A percentile compares a stretch with the other conserved stretches of the same genome.
These are phyloP conservation scores for Tachina lurida DNA, from an alignment of 2,888 invertebrate genomes.

Conservation along the genomic window DNA sequence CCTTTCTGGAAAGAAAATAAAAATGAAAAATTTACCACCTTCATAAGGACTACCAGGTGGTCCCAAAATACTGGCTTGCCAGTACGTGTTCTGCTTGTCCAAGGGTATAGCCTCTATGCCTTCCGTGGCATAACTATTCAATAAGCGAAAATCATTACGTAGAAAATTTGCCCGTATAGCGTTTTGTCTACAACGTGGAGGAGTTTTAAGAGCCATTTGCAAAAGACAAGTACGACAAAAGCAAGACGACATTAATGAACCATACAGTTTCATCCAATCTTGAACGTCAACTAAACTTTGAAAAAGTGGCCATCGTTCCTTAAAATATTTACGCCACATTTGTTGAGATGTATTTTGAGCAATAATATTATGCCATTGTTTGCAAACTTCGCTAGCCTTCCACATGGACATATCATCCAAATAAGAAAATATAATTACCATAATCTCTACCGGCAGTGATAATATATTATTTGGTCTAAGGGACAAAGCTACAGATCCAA, in stretches of 20 bases:
- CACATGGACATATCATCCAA: constrained; percentile 96
- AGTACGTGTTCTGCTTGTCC: constrained; percentile 85
- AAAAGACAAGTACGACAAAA: constrained; percentile 94
- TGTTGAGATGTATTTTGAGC: constrained; percentile 90
- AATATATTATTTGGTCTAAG: constrained; percentile 74
- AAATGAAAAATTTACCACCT: constrained; percentile 95
- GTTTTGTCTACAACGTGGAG: constrained; percentile 88
- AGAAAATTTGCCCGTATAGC: constrained; percentile 92
- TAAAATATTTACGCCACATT: constrained; percentile 91
- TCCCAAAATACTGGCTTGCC: constrained; percentile 96
- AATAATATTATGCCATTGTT: constrained; percentile 92
- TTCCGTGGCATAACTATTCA: constrained; percentile 82
- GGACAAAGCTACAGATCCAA: constrained; percentile 27
- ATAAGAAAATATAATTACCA: constrained; percentile 93
- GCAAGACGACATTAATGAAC: constrained; percentile 88
- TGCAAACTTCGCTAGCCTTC: constrained; percentile 93
- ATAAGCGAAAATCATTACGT: constrained; percentile 87
- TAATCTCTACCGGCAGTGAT: constrained; percentile 85
- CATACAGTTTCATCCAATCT: constrained; percentile 92
- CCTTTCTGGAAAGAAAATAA: constrained; percentile 93
- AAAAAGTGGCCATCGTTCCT: constrained; percentile 93
- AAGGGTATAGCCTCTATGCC: constrained; percentile 83
- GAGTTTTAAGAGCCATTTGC: constrained; percentile 90
- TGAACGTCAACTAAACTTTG: constrained; percentile 88
- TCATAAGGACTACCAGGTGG: constrained; percentile 97